Evolutionary conservation across 1,140 invertebrate species (phyloP).

Genomic region (Calliphora vicina): DNA sequence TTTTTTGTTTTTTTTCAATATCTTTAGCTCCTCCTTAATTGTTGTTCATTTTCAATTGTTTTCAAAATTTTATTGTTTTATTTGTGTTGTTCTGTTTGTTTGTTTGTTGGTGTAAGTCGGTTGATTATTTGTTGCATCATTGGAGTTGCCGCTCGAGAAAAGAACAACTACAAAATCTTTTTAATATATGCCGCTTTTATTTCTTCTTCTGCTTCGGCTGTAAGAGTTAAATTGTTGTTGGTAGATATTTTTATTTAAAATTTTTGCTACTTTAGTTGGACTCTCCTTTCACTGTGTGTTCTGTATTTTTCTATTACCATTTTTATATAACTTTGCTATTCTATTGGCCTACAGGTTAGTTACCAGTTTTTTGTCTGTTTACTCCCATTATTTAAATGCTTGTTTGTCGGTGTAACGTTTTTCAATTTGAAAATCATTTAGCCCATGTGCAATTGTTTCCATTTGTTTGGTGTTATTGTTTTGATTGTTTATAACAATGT

Average conservation of each 20-base stretch:
- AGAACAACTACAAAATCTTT: not conserved
- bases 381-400: not conserved
- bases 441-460: not conserved
- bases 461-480: not conserved
- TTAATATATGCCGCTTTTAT: not conserved
- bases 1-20: too few relatives aligned
- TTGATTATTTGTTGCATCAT: not conserved
- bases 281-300: not conserved
- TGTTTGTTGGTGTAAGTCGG: not conserved
- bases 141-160: not conserved
- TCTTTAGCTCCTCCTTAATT: not conserved
- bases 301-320: not conserved
- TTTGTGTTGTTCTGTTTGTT: too few relatives aligned
- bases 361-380: not conserved
- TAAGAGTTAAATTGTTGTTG: too few relatives aligned
- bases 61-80: not conserved
- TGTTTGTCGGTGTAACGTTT: not conserved
- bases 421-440: conserved; percentile 6
- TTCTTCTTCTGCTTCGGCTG: too few relatives aligned
- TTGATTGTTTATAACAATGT: not conserved
- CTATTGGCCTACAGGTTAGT: not conserved
- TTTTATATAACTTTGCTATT: not conserved
- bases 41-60: not conserved
- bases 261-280: not conserved
- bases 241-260: too few relatives aligned